Conservation (phyloP, 1,140 invertebrate species). For the Drosophila kikkawai region DNA sequence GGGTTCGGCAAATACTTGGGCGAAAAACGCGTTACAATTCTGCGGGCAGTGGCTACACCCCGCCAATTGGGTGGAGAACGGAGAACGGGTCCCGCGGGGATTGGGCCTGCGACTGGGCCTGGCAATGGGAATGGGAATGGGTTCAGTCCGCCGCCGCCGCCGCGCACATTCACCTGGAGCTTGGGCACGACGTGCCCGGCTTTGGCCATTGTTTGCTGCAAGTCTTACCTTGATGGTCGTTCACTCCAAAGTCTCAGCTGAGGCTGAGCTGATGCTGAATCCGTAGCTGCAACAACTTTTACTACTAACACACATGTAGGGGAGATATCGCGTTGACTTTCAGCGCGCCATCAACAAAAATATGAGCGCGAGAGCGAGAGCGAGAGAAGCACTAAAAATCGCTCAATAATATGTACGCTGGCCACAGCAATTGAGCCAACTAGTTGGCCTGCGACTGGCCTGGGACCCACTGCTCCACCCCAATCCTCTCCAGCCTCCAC, state of each 20-base stretch:
- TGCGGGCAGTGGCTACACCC: conserved; percentile 72
- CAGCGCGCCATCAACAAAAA: conserved; percentile 82
- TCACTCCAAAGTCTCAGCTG: conserved; percentile 52
- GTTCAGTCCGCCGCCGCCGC: conserved; percentile 12
- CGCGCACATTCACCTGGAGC: conserved; percentile 79
- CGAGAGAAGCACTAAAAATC: conserved; percentile 71
- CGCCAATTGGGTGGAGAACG: conserved; percentile 47
- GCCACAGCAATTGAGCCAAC: conserved; percentile 82
- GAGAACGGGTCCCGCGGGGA: conserved; percentile 10
- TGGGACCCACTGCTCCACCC: conserved; percentile 19
- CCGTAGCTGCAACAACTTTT: conserved; percentile 73
- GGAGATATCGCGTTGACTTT: conserved; percentile 64
- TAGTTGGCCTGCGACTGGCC: conserved; percentile 63
- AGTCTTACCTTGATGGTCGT: conserved; percentile 82
- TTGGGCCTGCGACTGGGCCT: conserved; percentile 14
- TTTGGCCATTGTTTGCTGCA: conserved; percentile 79
- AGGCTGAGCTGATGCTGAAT: conserved; percentile 30
- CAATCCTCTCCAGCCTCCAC: background rate
- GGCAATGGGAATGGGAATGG: conserved; percentile 29
- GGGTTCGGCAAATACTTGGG: conserved; percentile 37
- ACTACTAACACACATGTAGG: conserved; percentile 78
- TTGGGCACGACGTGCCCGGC: conserved; percentile 61
- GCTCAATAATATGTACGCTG: conserved; percentile 82
- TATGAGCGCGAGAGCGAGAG: conserved; percentile 68
- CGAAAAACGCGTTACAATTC: conserved; percentile 77